Percentiles rank a stretch among this genome's conserved stretches.
phyloP scores from a whole-genome alignment of 1,140 invertebrate genomes.

The Hestina assimilis region DNA sequence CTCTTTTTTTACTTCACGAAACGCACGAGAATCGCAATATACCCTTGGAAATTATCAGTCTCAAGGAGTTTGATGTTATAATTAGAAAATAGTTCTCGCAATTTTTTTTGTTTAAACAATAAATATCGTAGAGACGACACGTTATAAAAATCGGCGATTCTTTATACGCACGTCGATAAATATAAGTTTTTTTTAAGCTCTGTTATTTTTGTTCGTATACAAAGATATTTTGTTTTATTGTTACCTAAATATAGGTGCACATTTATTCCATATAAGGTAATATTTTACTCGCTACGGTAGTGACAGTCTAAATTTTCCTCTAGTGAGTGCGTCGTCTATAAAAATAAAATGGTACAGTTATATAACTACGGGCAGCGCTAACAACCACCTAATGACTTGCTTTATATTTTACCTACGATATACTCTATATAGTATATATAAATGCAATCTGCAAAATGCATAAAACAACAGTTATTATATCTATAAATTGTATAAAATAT shows the following conservation, averaged over 20 bases:
- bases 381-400: conserved; percentile 68
- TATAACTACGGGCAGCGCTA: conserved; percentile 69
- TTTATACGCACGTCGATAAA: conserved; percentile 51
- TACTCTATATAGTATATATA: conserved; percentile 76
- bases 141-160: conserved; percentile 41
- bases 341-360: conserved; percentile 56
- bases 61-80: conserved; percentile 54
- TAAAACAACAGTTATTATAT: conserved; percentile 77
- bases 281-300: conserved; percentile 55
- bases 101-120: background rate
- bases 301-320: conserved; percentile 65
- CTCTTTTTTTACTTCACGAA: conserved; percentile 44
- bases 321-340: conserved; percentile 69
- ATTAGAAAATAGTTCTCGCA: conserved; percentile 22
- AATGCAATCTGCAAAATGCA: conserved; percentile 78
- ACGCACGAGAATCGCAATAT: conserved; percentile 38
- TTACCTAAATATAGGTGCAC: conserved; percentile 45
- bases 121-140: conserved; percentile 2
- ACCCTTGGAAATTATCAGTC: conserved; percentile 59
- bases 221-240: conserved; percentile 51
- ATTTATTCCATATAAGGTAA: conserved; percentile 24
- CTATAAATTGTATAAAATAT: conserved; percentile 79
- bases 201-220: conserved; percentile 75
- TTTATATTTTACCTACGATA: conserved; percentile 74
- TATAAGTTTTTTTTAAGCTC: conserved; percentile 69